These are phyloP conservation scores for Pipistrellus pipistrellus DNA, from an alignment of 2,797 vertebrate genomes.

Conservation along the genomic window DNA sequence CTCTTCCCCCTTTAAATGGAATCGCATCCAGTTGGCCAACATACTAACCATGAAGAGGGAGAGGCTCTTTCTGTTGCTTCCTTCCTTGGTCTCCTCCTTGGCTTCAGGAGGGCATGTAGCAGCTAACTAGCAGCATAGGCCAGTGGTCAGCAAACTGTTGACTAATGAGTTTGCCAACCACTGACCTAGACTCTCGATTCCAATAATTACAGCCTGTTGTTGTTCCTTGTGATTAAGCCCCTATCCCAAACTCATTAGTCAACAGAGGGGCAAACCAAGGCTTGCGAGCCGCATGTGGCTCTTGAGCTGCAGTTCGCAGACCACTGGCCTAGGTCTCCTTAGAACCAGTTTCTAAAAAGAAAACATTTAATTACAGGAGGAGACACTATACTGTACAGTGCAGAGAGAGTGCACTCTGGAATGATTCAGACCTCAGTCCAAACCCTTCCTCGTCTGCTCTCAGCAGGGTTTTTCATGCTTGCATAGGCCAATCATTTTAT, in stretches of 20 bases:
- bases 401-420: not conserved
- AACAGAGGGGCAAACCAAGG: too few relatives aligned
- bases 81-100: not conserved
- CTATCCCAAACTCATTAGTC: too few relatives aligned
- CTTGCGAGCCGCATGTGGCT: too few relatives aligned
- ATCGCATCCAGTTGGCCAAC: not conserved
- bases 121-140: not conserved
- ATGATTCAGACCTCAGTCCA: not conserved
- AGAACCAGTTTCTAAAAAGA: not conserved
- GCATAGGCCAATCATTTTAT: not conserved
- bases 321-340: not conserved
- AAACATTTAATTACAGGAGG: not conserved
- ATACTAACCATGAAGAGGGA: not conserved
- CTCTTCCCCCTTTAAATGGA: not conserved
- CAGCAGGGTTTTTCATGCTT: not conserved
- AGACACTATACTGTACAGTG: not conserved
- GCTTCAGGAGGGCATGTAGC: not conserved
- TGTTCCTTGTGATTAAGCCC: too few relatives aligned
- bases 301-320: too few relatives aligned
- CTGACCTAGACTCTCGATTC: too few relatives aligned
- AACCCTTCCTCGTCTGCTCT: not conserved
- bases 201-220: too few relatives aligned
- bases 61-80: not conserved
- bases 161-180: too few relatives aligned
- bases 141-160: too few relatives aligned